A percentile compares a stretch with the other conserved stretches of the same genome.
Evolutionary conservation across 35 echinoderm and acorn worm genomes (phyloP).

Genomic region (Amphiura filiformis): DNA sequence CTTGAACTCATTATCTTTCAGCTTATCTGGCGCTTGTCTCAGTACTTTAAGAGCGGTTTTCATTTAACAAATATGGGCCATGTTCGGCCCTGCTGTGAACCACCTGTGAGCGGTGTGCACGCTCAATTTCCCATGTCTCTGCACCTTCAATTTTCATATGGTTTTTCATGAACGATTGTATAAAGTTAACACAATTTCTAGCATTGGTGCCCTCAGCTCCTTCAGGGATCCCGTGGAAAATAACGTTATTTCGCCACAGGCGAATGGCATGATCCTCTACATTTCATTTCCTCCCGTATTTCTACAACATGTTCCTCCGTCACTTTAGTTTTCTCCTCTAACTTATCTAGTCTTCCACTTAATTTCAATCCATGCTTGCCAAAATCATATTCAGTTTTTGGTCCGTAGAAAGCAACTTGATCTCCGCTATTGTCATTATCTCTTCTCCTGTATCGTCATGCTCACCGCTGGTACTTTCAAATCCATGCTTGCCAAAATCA

Average conservation of each 20-base stretch:
- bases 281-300: too few species aligned
- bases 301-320: too few species aligned
- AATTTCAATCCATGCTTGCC: too few species aligned
- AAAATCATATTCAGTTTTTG: slow-evolving; percentile 1
- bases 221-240: too few species aligned
- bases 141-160: too few species aligned
- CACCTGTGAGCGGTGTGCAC: background rate
- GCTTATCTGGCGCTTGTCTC: background rate
- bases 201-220: too few species aligned
- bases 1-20: background rate
- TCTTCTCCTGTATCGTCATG: background rate
- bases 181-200: too few species aligned
- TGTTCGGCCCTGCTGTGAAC: background rate
- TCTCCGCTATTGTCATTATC: background rate
- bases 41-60: background rate
- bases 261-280: too few species aligned
- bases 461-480: background rate
- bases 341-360: too few species aligned
- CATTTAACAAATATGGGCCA: background rate
- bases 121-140: background rate
- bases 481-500: background rate
- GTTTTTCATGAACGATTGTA: too few species aligned
- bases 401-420: background rate
- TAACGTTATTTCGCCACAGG: too few species aligned
- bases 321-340: too few species aligned